These are phyloP conservation scores for Myotis pilosus DNA, from an alignment of 2,797 vertebrate genomes.

Conservation along the genomic window DNA sequence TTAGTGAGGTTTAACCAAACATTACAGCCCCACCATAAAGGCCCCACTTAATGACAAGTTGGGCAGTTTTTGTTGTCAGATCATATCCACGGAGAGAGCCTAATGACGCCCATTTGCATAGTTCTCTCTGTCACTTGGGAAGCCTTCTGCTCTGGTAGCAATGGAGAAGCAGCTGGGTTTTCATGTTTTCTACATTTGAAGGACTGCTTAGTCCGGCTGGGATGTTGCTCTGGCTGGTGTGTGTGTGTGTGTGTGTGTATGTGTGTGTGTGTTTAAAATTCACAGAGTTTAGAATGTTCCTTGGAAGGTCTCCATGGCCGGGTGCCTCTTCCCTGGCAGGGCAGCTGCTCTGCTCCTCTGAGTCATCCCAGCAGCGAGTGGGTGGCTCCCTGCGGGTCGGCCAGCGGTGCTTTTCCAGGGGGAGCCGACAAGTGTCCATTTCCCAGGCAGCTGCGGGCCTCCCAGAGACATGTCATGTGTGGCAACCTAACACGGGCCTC, in stretches of 20 bases:
- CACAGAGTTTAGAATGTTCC: not conserved
- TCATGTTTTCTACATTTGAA: conserved; percentile 25
- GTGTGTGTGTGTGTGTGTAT: not conserved
- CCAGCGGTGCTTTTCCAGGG: not conserved
- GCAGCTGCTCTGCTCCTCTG: not conserved
- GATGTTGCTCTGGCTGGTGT: not conserved
- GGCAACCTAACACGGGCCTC: not conserved
- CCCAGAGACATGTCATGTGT: not conserved
- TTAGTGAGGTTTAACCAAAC: not conserved
- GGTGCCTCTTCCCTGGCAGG: not conserved
- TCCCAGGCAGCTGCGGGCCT: not conserved
- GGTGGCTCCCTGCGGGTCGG: not conserved
- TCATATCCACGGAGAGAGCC: not conserved
- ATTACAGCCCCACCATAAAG: conserved; percentile 12
- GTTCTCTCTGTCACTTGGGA: not conserved
- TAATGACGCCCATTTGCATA: not conserved
- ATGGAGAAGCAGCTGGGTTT: conserved; percentile 29
- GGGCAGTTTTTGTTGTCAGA: conserved; percentile 34
- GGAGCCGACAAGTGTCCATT: not conserved
- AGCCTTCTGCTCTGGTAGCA: not conserved
- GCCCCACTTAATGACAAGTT: not conserved
- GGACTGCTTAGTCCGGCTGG: not conserved
- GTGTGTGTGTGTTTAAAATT: not conserved
- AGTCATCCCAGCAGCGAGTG: not conserved
- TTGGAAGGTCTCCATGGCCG: conserved; percentile 15